Evolutionary conservation across 2,888 invertebrate species (phyloP), one percentile per base, ranked within the genome.

Genomic region (Metacarcinus magister): DNA sequence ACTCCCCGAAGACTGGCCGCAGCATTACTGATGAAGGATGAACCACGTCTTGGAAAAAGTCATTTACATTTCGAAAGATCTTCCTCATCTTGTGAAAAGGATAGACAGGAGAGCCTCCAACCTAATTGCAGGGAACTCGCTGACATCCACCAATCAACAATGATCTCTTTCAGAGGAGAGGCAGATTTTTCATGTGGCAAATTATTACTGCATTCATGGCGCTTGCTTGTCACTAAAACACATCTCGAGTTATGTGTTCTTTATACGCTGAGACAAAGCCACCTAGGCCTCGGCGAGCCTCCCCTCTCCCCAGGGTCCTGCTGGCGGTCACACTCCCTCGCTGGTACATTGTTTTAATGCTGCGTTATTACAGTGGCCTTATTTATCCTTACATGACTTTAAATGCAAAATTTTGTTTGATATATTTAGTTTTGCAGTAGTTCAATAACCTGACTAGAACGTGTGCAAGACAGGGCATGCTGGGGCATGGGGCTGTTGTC

Each of bases 281-380:
- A 87, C 39, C 16, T 39, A 32, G 87, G 87, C 87, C 39, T 87
- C 16, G 87, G 32, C 0, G 28, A 87, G 39, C 3, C 87, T 87
- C 87, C 87, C 39, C 39, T 87, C 87, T 87, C 87, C 87, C 87
- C 3, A 87, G 87, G 87, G 87, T 39, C 39, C 87, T 39, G 87
- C 87, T 8, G 39, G 39, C 87, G 87, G 87, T 39, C 87, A 87
- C 87, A 87, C 39, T 39, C 87, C 39, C 87, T 19, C 16, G 87
- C 39, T n/a, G 87, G 87, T 39, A 39, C 87, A 87, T 87, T 87
- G 87, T 87, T 87, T 87, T 39, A 32, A 39, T 16, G 87, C 87
- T n/a, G 39, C 87, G 87, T 87, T 87, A 87, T 87, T 87, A 87
- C 87, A 87, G 87, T 39, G 87, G 39, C 87, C 39, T 87, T 87